phyloP scores from a whole-genome alignment of 2,888 invertebrate genomes.

The Mechanitis messenoides region DNA sequence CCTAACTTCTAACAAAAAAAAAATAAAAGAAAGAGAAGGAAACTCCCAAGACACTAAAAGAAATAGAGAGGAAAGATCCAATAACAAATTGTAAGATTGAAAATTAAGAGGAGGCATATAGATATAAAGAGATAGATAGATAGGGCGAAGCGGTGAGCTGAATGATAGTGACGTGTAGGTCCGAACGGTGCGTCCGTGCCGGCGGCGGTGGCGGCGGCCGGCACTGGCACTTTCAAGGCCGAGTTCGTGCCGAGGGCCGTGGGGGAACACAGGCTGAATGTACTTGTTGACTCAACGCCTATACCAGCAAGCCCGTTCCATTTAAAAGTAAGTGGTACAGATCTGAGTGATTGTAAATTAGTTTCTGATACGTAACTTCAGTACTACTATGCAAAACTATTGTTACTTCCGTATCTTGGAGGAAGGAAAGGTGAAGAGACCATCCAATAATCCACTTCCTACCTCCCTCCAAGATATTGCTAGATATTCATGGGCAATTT shows the following conservation, averaged over 20 bases:
- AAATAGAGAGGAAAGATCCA: not conserved
- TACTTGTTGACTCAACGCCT: slow-evolving; percentile 87
- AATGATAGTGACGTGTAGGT: slow-evolving; percentile 78
- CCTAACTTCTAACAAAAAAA: slow-evolving; percentile 67
- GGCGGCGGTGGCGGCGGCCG: slow-evolving; percentile 90
- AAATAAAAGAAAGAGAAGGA: slow-evolving; percentile 3
- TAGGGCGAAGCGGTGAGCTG: slow-evolving; percentile 68
- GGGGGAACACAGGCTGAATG: slow-evolving; percentile 93
- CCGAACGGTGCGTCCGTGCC: slow-evolving; percentile 94
- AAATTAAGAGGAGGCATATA: too few species aligned
- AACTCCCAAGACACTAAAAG: not conserved
- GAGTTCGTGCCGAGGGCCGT: slow-evolving; percentile 94
- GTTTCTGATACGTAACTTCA: too few species aligned
- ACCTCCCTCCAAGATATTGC: too few species aligned
- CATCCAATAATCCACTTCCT: too few species aligned
- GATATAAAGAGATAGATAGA: slow-evolving; percentile 8
- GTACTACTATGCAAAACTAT: too few species aligned
- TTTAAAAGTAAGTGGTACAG: slow-evolving; percentile 79
- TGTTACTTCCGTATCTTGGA: too few species aligned
- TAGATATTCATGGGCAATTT: too few species aligned
- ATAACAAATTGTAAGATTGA: too few species aligned
- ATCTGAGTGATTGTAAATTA: too few species aligned
- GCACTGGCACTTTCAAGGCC: slow-evolving; percentile 88
- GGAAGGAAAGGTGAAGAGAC: too few species aligned
- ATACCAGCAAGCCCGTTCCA: slow-evolving; percentile 95